Conservation (phyloP, 2,797 vertebrate species). For the Pantherophis alleghaniensis region DNA sequence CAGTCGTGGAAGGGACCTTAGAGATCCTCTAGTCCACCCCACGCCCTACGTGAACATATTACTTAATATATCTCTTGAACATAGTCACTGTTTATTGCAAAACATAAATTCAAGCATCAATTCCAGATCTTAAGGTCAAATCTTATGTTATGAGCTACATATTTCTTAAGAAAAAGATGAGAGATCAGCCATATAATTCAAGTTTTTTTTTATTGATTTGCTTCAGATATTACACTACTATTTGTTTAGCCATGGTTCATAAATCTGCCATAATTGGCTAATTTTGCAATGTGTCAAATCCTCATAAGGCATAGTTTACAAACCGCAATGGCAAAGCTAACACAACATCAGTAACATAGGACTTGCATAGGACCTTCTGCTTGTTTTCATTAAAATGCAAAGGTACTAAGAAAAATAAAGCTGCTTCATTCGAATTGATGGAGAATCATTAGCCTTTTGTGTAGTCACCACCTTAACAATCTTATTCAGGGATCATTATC, state of each 20-base stretch:
- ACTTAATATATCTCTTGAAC: neutral
- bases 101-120: neutral
- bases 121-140: neutral
- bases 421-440: neutral
- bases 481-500: neutral
- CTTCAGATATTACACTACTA: neutral
- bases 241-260: neutral
- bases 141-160: neutral
- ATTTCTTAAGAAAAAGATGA: neutral
- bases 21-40: neutral
- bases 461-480: neutral
- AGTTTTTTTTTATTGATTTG: neutral
- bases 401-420: neutral
- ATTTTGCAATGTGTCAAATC: neutral
- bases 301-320: neutral
- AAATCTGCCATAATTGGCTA: neutral
- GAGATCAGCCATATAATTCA: neutral
- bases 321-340: neutral
- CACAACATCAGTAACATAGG: neutral
- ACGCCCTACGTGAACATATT: neutral
- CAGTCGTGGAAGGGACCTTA: neutral
- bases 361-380: neutral
- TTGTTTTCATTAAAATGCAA: neutral
- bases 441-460: neutral
- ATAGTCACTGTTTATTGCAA: neutral